Evolutionary conservation across 2,113 vertebrate genomes (phyloP).

Genomic region (Solea senegalensis): DNA sequence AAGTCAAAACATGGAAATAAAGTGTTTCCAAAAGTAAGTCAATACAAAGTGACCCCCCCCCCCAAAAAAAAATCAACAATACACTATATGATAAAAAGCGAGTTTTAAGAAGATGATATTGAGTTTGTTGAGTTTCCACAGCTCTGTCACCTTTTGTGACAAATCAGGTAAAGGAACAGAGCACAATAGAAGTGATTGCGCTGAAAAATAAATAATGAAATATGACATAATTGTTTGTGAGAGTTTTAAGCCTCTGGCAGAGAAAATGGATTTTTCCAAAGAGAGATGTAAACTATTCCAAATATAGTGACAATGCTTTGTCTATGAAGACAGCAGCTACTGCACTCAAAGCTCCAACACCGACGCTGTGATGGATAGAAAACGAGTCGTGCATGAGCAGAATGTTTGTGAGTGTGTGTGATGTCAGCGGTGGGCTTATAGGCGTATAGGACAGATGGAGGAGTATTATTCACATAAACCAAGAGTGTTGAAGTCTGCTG

Average conservation of each 20-base stretch:
- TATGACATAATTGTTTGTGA: neutral
- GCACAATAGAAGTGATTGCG: no score
- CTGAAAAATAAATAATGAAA: neutral
- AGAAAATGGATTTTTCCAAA: neutral
- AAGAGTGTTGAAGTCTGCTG: slow-evolving; percentile 7
- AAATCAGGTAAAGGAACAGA: no score
- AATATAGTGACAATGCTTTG: slow-evolving; percentile 16
- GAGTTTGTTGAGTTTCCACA: no score
- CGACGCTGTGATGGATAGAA: neutral
- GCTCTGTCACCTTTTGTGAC: no score
- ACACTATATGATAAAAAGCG: no score
- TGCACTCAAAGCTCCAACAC: neutral
- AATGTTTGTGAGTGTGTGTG: slow-evolving; percentile 11
- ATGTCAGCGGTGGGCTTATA: neutral
- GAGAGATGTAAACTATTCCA: neutral
- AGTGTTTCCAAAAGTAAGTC: no score
- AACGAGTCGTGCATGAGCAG: slow-evolving; percentile 2
- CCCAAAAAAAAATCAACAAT: no score
- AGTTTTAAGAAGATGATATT: no score
- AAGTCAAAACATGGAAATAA: no score
- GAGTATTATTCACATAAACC: slow-evolving; percentile 20
- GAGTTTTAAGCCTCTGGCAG: slow-evolving; percentile 4
- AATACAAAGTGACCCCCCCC: no score
- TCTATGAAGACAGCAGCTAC: neutral
- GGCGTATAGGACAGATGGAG: slow-evolving; percentile 17